Conservation (phyloP, 23 tunicate species). For the Botrylloides violaceus region DNA sequence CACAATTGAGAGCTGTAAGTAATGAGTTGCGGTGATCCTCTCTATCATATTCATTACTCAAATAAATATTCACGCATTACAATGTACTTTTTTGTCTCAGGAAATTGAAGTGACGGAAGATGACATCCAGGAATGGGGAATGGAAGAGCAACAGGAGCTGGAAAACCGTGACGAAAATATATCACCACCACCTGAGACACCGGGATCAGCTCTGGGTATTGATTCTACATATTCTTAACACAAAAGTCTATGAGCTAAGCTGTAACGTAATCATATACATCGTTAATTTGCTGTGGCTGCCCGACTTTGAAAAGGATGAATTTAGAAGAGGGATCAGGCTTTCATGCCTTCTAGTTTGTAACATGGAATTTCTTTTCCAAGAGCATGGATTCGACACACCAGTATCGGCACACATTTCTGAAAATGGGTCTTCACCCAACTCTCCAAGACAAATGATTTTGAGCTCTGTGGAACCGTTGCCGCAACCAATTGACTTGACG, state of each 20-base stretch:
- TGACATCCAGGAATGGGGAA: slow-evolving; percentile 60
- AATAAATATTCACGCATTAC: neutral
- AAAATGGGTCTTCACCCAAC: neutral
- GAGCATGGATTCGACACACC: slow-evolving; percentile 1
- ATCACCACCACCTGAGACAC: neutral
- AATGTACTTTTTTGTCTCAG: slow-evolving; percentile 14
- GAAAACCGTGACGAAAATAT: neutral
- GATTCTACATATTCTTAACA: no score
- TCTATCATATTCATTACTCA: no score
- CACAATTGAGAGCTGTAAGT: slow-evolving; percentile 79
- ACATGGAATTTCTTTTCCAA: no score
- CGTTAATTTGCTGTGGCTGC: no score
- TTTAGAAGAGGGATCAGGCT: no score
- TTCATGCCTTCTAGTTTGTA: no score
- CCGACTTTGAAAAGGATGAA: no score
- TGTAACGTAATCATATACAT: no score
- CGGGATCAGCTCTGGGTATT: neutral
- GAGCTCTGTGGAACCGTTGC: neutral
- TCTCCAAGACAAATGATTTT: neutral
- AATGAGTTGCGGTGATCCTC: neutral
- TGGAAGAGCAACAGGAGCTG: neutral
- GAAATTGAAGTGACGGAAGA: slow-evolving; percentile 72
- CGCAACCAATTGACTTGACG: slow-evolving; percentile 21
- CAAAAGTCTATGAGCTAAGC: no score
- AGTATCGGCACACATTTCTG: neutral